These are phyloP conservation scores for Lepas anatifera DNA, from an alignment of 2,888 invertebrate genomes.

Conservation along the genomic window DNA sequence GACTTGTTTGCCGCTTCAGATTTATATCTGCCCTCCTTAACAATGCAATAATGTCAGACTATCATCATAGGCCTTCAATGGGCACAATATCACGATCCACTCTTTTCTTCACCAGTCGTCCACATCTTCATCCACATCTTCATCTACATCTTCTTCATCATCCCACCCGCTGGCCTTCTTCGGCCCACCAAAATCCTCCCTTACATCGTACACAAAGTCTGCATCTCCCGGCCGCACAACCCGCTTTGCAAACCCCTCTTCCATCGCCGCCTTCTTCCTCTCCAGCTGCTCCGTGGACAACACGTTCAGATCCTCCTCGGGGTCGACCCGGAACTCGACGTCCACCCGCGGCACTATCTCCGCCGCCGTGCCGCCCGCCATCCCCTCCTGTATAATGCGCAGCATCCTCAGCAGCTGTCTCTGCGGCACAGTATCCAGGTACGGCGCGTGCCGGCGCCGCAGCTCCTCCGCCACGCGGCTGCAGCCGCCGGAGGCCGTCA, in stretches of 20 bases:
- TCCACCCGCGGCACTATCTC: slow-evolving; percentile 32
- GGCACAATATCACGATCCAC: too few species aligned
- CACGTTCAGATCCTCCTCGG: slow-evolving; percentile 39
- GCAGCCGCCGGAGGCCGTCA: slow-evolving; percentile 34
- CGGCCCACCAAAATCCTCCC: slow-evolving; percentile 30
- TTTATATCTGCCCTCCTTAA: too few species aligned
- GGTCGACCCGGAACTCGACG: slow-evolving; percentile 34
- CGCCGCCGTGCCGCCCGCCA: slow-evolving; percentile 29
- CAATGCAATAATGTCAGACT: too few species aligned
- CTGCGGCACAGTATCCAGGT: slow-evolving; percentile 32
- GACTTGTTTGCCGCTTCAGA: too few species aligned
- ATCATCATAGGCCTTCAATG: too few species aligned
- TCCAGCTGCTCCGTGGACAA: slow-evolving; percentile 34
- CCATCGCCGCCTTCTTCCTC: slow-evolving; percentile 40
- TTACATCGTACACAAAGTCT: slow-evolving; percentile 38
- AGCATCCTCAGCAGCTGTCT: slow-evolving; percentile 37
- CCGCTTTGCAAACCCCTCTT: slow-evolving; percentile 36
- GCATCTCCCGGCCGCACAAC: slow-evolving; percentile 36
- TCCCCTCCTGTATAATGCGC: slow-evolving; percentile 30
- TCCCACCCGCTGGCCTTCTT: slow-evolving; percentile 36
- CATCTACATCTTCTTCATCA: slow-evolving; percentile 29
- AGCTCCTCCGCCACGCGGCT: slow-evolving; percentile 32
- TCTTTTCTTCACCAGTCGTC: too few species aligned
- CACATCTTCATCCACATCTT: too few species aligned
- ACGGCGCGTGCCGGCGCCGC: slow-evolving; percentile 33